phyloP scores from a whole-genome alignment of 2,113 vertebrate species.

The Apteryx mantelli region DNA sequence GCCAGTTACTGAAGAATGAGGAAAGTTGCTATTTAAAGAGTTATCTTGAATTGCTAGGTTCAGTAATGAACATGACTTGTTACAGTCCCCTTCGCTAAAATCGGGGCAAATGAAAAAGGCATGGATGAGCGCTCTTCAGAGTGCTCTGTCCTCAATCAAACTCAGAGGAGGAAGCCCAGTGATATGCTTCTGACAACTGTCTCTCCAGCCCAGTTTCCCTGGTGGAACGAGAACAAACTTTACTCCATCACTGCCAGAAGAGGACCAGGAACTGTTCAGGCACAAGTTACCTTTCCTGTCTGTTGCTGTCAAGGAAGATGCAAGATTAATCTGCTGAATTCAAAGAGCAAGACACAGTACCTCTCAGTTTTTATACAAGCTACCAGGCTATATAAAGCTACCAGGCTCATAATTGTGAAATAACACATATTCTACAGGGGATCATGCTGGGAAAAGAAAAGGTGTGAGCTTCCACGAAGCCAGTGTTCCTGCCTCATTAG shows the following conservation, averaged over 20 bases:
- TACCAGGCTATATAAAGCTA: not conserved
- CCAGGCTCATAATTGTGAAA: not conserved
- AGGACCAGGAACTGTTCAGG: not conserved
- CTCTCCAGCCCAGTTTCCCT: not conserved
- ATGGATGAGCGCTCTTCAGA: not conserved
- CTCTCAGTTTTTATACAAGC: not conserved
- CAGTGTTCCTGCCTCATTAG: not conserved
- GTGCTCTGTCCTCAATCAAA: constrained; percentile 1
- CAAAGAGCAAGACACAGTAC: not conserved
- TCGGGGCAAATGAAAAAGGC: not conserved
- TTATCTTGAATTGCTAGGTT: constrained; percentile 47
- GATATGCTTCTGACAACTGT: not conserved
- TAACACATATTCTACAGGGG: not conserved
- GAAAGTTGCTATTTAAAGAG: constrained; percentile 58
- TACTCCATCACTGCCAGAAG: not conserved
- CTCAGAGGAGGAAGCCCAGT: not conserved
- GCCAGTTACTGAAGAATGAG: constrained; percentile 45
- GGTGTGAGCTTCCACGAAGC: constrained; percentile 2
- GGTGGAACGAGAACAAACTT: not conserved
- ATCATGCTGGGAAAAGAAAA: constrained; percentile 44
- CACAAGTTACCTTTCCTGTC: not conserved
- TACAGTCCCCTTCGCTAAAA: not conserved
- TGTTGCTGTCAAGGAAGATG: not conserved
- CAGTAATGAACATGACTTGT: constrained; percentile 8
- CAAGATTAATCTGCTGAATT: constrained; percentile 13